Conservation (phyloP, 2,797 vertebrate genomes). For the Poeciliopsis paucimaculata region DNA sequence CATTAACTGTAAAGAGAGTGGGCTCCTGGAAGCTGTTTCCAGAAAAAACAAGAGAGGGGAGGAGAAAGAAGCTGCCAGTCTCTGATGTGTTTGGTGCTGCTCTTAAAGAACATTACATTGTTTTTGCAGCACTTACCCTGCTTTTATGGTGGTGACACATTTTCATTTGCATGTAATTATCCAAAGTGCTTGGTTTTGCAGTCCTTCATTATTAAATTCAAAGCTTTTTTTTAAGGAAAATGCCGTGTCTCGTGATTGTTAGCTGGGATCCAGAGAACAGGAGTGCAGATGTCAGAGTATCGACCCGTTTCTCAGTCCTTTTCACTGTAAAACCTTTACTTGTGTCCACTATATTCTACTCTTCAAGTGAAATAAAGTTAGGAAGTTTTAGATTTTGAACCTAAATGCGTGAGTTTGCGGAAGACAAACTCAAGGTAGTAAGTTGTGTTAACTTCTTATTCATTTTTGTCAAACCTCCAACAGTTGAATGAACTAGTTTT, state of each 20-base stretch:
- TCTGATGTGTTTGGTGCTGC: constrained; percentile 51
- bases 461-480: no score
- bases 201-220: constrained; percentile 39
- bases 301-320: neutral
- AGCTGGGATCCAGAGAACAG: neutral
- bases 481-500: no score
- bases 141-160: constrained; percentile 50
- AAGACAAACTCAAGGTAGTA: no score
- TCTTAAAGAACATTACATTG: constrained; percentile 33
- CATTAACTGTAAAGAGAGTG: constrained; percentile 53
- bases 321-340: no score
- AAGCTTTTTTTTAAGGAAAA: constrained; percentile 33
- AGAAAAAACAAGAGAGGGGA: constrained; percentile 7
- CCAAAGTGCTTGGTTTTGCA: constrained; percentile 50
- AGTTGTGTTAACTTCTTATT: no score
- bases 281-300: neutral
- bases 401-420: no score
- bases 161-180: constrained; percentile 66
- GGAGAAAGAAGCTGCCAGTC: constrained; percentile 10
- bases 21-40: constrained; percentile 49
- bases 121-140: constrained; percentile 40
- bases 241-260: constrained; percentile 24
- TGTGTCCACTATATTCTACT: no score
- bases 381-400: no score
- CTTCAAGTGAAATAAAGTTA: no score